Evolutionary conservation across 1,140 invertebrate species (phyloP).

Genomic region (Stratiolaelaps scimitus): DNA sequence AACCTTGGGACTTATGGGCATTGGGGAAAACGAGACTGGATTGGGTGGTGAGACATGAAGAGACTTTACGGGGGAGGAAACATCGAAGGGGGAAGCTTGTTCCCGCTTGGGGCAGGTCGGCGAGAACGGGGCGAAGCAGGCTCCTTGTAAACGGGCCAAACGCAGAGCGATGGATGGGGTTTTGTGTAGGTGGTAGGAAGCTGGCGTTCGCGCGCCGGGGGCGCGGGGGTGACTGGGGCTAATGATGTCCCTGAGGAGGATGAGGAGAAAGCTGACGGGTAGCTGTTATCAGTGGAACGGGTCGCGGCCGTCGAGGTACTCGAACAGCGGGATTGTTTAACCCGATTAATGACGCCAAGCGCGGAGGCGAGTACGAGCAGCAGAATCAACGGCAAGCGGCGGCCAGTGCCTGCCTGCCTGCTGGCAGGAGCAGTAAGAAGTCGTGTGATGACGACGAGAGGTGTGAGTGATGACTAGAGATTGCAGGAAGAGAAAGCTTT

Average conservation of each 20-base stretch:
- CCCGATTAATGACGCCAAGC: conserved; percentile 9
- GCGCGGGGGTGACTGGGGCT: not conserved
- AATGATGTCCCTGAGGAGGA: conserved; percentile 27
- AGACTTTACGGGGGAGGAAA: not conserved
- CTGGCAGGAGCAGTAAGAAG: no score
- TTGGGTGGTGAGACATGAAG: not conserved
- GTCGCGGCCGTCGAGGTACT: not conserved
- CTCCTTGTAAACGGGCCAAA: not conserved
- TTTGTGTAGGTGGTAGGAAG: not conserved
- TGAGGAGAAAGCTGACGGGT: not conserved
- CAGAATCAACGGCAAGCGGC: no score
- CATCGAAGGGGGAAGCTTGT: not conserved
- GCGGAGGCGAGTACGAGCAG: no score
- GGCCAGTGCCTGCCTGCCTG: no score
- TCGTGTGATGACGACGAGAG: no score
- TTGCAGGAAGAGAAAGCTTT: no score
- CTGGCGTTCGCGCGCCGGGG: not conserved
- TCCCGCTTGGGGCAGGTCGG: not conserved
- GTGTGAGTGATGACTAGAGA: no score
- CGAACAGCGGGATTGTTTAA: conserved; percentile 22
- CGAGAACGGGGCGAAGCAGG: not conserved
- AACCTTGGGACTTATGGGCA: no score
- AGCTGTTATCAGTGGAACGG: conserved; percentile 13
- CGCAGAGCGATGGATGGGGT: not conserved
- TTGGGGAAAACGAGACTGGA: no score